These are phyloP conservation scores for Agrochola lychnidis DNA, from an alignment of 2,888 invertebrate species.

Conservation along the genomic window DNA sequence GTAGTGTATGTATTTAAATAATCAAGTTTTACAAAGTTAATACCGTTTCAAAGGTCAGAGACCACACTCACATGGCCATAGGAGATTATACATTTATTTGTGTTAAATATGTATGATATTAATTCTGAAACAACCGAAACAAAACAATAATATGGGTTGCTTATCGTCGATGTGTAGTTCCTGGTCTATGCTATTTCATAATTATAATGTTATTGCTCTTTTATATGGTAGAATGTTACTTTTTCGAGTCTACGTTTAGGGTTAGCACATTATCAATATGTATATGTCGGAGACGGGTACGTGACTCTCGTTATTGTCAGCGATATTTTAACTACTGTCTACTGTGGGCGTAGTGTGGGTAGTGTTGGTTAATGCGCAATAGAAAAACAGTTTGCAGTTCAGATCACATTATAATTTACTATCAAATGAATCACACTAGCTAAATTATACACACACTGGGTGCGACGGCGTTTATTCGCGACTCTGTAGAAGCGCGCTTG, in stretches of 20 bases:
- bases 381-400: too few relatives aligned
- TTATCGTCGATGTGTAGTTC: constrained; percentile 30
- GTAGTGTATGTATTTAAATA: constrained; percentile 6
- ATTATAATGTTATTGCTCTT: background rate
- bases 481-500: too few relatives aligned
- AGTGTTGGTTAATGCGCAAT: too few relatives aligned
- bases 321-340: too few relatives aligned
- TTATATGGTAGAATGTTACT: background rate
- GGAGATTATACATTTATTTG: constrained; percentile 26
- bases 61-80: constrained; percentile 13
- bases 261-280: background rate
- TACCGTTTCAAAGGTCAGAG: constrained; percentile 43
- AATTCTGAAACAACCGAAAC: constrained; percentile 8
- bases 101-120: constrained; percentile 20
- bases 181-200: background rate
- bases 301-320: too few relatives aligned
- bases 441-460: too few relatives aligned
- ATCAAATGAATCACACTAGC: too few relatives aligned
- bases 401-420: too few relatives aligned
- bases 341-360: too few relatives aligned
- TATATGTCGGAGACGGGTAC: too few relatives aligned
- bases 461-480: too few relatives aligned
- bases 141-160: constrained; percentile 1
- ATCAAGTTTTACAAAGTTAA: constrained; percentile 39
- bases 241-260: background rate